Conservation (phyloP, 2,888 invertebrate genomes). For the Fragum sueziense region DNA sequence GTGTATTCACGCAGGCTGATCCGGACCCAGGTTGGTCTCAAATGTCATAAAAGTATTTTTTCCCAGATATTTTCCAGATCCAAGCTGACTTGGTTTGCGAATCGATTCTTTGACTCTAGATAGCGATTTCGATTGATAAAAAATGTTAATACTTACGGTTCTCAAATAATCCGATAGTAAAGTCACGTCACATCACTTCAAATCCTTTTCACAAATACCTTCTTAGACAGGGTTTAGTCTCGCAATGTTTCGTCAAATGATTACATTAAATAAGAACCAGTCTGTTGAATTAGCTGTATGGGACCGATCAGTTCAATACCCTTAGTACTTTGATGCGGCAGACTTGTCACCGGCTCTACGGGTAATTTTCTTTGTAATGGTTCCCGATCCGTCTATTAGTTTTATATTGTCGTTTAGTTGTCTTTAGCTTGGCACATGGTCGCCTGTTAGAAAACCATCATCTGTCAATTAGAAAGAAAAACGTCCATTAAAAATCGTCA, state of each 20-base stretch:
- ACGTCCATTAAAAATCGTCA: neutral
- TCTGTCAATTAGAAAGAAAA: constrained; percentile 20
- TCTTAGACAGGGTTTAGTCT: neutral
- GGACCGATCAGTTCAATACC: neutral
- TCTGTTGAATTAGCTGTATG: neutral
- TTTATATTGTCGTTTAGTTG: neutral
- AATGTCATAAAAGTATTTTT: too few species aligned
- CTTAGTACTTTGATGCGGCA: neutral
- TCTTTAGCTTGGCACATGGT: neutral
- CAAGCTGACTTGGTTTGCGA: too few species aligned
- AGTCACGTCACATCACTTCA: neutral
- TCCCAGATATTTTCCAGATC: too few species aligned
- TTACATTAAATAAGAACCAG: neutral
- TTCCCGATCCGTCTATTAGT: neutral
- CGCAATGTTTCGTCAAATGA: neutral
- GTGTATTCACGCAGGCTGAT: too few species aligned
- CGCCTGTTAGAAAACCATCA: constrained; percentile 7
- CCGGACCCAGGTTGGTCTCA: too few species aligned
- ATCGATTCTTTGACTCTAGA: too few species aligned
- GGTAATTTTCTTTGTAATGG: neutral
- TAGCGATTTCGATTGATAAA: too few species aligned
- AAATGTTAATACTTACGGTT: neutral
- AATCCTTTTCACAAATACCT: neutral
- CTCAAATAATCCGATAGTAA: neutral
- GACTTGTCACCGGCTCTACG: neutral